A percentile compares a stretch with the other conserved stretches of the same genome.
Conservation (phyloP, 2,888 invertebrate species). For the Fragum sueziense region DNA sequence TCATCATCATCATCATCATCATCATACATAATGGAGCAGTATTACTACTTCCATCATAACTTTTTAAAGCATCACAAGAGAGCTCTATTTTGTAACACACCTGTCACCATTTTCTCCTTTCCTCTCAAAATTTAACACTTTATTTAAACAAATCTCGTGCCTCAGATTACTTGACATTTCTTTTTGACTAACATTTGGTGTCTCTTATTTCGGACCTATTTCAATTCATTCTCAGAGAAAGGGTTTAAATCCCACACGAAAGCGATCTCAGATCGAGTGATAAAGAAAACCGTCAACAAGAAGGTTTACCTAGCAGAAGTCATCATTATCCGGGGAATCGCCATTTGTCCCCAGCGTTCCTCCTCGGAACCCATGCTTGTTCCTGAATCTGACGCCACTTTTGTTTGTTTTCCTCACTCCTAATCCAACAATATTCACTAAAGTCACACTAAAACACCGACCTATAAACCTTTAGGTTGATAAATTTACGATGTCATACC, state of each 20-base stretch:
- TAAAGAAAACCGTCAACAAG: too few species aligned
- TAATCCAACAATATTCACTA: slow-evolving; percentile 1
- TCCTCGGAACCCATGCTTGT: slow-evolving; percentile 62
- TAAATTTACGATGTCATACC: slow-evolving; percentile 21
- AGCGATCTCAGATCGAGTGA: not conserved
- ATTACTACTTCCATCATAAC: too few species aligned
- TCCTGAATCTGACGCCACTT: slow-evolving; percentile 61
- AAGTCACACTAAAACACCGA: not conserved
- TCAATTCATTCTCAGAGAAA: not conserved
- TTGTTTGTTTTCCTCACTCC: slow-evolving; percentile 27
- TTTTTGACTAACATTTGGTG: too few species aligned
- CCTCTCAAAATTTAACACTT: too few species aligned
- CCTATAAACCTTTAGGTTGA: slow-evolving; percentile 2
- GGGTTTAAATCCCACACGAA: not conserved
- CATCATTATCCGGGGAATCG: slow-evolving; percentile 65
- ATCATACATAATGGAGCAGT: too few species aligned
- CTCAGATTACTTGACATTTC: too few species aligned
- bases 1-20: too few species aligned
- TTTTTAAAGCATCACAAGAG: too few species aligned
- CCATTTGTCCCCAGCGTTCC: slow-evolving; percentile 62
- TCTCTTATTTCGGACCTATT: too few species aligned
- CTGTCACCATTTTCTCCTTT: too few species aligned
- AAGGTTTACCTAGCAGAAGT: slow-evolving; percentile 67
- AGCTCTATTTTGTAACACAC: too few species aligned
- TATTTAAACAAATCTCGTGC: too few species aligned